These are phyloP conservation scores for Hirtodrosophila trivittata DNA, from an alignment of 2,888 invertebrate species.

Conservation along the genomic window DNA sequence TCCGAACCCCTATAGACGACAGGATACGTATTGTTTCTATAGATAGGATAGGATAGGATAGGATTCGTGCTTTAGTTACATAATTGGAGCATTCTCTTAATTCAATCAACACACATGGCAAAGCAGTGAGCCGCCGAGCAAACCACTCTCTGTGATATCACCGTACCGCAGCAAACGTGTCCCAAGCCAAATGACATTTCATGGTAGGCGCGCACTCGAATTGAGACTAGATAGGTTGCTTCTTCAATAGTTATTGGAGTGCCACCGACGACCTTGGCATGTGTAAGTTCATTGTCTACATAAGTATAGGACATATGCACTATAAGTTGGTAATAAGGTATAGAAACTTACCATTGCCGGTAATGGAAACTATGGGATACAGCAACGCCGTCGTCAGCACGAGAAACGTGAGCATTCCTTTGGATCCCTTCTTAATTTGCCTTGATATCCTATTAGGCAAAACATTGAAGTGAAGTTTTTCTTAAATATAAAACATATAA, in stretches of 20 bases:
- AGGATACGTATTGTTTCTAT: slow-evolving; percentile 33
- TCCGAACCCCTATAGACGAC: slow-evolving; percentile 14
- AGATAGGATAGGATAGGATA: not conserved
- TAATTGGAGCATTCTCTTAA: too few species aligned
- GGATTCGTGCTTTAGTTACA: too few species aligned
- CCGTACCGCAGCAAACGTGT: slow-evolving; percentile 56
- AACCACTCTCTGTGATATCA: slow-evolving; percentile 53
- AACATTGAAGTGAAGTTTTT: slow-evolving; percentile 17
- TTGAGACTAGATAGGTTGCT: slow-evolving; percentile 53
- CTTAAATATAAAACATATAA: not conserved
- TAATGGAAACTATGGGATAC: not conserved
- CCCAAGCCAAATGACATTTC: slow-evolving; percentile 39
- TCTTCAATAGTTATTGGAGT: slow-evolving; percentile 22
- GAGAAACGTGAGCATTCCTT: slow-evolving; percentile 18
- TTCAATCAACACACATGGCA: slow-evolving; percentile 44
- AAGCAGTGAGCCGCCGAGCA: slow-evolving; percentile 63
- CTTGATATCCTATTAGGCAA: not conserved
- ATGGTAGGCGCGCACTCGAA: slow-evolving; percentile 41
- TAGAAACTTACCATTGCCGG: slow-evolving; percentile 4
- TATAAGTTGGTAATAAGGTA: not conserved
- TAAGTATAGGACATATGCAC: not conserved
- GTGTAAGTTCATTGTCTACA: slow-evolving; percentile 13
- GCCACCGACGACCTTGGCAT: slow-evolving; percentile 56
- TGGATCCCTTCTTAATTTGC: not conserved
- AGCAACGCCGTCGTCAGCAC: slow-evolving; percentile 3